phyloP scores from a whole-genome alignment of 2,888 invertebrate species.

The Cotesia congregata region DNA sequence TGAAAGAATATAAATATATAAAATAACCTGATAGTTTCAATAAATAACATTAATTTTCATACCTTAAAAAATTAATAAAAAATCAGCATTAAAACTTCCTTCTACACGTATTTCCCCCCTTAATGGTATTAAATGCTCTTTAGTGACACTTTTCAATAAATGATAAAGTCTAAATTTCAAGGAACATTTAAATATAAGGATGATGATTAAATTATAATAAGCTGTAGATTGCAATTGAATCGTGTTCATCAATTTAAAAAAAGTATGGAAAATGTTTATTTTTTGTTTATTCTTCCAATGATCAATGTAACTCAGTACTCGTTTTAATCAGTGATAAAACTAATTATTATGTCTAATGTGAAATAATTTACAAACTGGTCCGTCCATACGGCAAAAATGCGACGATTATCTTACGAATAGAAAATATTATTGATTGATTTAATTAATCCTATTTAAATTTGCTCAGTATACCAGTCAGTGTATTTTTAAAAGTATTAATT shows the following conservation, averaged over 20 bases:
- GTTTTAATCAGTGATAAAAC: conserved; percentile 20
- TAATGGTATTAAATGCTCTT: neutral
- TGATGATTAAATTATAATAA: neutral
- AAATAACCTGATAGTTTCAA: no score
- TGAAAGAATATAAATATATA: no score
- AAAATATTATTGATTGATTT: neutral
- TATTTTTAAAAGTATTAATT: neutral
- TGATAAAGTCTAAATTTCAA: neutral
- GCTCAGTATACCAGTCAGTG: neutral
- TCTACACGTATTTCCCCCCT: no score
- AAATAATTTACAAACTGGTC: conserved; percentile 43
- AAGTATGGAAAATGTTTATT: neutral
- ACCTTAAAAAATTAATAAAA: no score
- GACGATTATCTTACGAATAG: conserved; percentile 34
- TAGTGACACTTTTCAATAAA: neutral
- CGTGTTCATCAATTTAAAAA: neutral
- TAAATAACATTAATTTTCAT: no score
- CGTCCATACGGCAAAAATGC: conserved; percentile 47
- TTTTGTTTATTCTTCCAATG: conserved; percentile 3
- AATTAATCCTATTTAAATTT: neutral
- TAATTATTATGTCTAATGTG: conserved; percentile 40
- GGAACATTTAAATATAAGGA: neutral
- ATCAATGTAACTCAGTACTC: neutral
- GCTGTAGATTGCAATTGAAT: neutral
- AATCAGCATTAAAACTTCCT: no score